Evolutionary conservation across 2,113 vertebrate species (phyloP).

Genomic region (Spea bombifrons): DNA sequence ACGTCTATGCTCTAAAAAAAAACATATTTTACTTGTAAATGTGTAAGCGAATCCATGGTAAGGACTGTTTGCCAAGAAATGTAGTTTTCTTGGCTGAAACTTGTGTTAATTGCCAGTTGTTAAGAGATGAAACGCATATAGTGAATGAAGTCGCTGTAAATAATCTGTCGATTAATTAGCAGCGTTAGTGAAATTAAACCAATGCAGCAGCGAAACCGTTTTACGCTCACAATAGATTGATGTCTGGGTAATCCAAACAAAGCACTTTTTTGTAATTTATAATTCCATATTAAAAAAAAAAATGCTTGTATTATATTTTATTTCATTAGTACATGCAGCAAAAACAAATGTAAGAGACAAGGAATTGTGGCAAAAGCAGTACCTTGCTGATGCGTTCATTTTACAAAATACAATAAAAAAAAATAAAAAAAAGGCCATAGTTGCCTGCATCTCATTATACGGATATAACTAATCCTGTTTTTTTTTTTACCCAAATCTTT

Average conservation of each 20-base stretch:
- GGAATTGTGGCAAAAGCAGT: too few species aligned
- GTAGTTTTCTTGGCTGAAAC: constrained; percentile 37
- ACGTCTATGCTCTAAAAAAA: constrained; percentile 5
- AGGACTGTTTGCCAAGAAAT: constrained; percentile 15
- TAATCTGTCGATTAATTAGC: constrained; percentile 39
- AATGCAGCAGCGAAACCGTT: constrained; percentile 5
- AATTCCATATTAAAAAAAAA: neutral
- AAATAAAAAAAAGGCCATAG: too few species aligned
- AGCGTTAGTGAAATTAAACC: constrained; percentile 34
- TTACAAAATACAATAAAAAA: too few species aligned
- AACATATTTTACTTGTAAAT: constrained; percentile 21
- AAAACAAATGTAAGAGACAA: too few species aligned
- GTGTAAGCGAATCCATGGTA: neutral
- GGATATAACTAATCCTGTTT: too few species aligned
- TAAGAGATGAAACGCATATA: constrained; percentile 8
- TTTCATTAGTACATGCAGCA: too few species aligned
- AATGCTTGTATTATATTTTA: too few species aligned
- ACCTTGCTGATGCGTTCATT: too few species aligned
- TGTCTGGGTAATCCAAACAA: neutral
- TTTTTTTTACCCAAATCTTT: too few species aligned
- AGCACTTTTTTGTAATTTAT: constrained; percentile 4
- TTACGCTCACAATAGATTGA: constrained; percentile 4
- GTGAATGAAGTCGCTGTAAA: constrained; percentile 16
- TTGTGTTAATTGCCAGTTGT: constrained; percentile 33
- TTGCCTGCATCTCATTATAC: too few species aligned